A percentile compares a stretch with the other conserved stretches of the same genome.
These are phyloP conservation scores for Albula goreensis DNA, from an alignment of 2,113 vertebrate species.

Conservation along the genomic window DNA sequence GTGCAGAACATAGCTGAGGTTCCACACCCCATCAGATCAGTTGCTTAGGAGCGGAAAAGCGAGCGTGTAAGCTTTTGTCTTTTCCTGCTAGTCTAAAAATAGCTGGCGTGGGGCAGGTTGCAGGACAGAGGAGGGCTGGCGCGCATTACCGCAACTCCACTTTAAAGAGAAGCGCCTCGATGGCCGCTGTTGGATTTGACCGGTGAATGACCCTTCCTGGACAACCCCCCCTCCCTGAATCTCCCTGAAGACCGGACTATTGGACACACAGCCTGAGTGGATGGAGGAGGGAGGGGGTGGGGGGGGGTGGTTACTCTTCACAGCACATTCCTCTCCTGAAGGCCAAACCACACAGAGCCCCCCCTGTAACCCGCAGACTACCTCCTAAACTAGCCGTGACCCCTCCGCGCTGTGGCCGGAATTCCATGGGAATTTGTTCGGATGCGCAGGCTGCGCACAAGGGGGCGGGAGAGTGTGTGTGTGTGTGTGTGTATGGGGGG, in stretches of 20 bases:
- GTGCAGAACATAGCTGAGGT: slow-evolving; percentile 1
- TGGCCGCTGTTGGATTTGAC: slow-evolving; percentile 75
- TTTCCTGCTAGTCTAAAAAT: slow-evolving; percentile 32
- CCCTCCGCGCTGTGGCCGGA: slow-evolving; percentile 50
- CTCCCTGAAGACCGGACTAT: slow-evolving; percentile 51
- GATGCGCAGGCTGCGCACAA: slow-evolving; percentile 38
- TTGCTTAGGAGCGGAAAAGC: slow-evolving; percentile 25
- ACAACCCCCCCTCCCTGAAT: slow-evolving; percentile 45
- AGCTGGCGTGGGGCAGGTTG: slow-evolving; percentile 18
- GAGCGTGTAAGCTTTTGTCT: slow-evolving; percentile 2
- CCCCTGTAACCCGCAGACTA: slow-evolving; percentile 28
- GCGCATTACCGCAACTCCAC: background rate
- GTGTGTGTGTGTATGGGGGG: background rate
- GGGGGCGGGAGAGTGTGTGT: slow-evolving; percentile 35
- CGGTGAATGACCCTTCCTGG: slow-evolving; percentile 67
- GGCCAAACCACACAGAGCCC: slow-evolving; percentile 47
- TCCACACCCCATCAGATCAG: slow-evolving; percentile 7
- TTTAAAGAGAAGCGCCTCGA: slow-evolving; percentile 51
- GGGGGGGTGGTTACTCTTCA: slow-evolving; percentile 61
- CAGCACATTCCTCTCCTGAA: slow-evolving; percentile 69
- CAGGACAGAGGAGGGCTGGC: slow-evolving; percentile 23
- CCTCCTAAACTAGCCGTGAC: slow-evolving; percentile 52
- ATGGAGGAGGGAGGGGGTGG: background rate
- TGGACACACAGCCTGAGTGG: slow-evolving; percentile 62
- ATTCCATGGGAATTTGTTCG: slow-evolving; percentile 44